A percentile compares a stretch with the other conserved stretches of the same genome.
phyloP scores from a whole-genome alignment of 1,140 invertebrate species.

The Anadara kagoshimensis region DNA sequence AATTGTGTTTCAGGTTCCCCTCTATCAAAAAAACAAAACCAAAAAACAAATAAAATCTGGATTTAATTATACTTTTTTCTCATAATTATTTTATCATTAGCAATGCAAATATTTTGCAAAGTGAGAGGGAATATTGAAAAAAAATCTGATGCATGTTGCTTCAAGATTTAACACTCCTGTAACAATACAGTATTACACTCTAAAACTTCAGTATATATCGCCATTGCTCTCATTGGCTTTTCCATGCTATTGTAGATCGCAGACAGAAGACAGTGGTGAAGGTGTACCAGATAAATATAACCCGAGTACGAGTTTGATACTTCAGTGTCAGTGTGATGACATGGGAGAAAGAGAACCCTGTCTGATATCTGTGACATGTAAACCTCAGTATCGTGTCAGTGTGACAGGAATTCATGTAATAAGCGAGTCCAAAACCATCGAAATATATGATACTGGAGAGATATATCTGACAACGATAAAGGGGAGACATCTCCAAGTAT shows the following conservation, averaged over 20 bases:
- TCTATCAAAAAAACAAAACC: too few relatives aligned
- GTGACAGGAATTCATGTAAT: constrained; percentile 19
- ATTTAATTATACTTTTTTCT: too few relatives aligned
- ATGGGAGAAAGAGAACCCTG: constrained; percentile 6
- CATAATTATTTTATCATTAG: too few relatives aligned
- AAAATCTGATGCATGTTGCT: too few relatives aligned
- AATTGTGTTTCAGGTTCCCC: too few relatives aligned
- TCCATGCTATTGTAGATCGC: not conserved
- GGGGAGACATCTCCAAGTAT: constrained; percentile 1
- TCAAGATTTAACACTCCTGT: too few relatives aligned
- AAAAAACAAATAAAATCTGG: too few relatives aligned
- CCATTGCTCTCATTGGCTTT: not conserved
- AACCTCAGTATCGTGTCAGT: constrained; percentile 32
- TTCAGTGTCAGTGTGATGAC: not conserved
- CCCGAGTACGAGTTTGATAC: not conserved
- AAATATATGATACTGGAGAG: constrained; percentile 29
- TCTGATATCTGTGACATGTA: constrained; percentile 15
- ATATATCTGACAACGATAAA: constrained; percentile 12
- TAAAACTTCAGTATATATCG: too few relatives aligned
- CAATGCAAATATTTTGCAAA: too few relatives aligned
- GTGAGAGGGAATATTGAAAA: too few relatives aligned
- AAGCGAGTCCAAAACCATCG: constrained; percentile 16
- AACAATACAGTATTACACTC: too few relatives aligned
- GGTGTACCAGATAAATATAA: not conserved
- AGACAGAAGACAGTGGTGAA: not conserved